Evolutionary conservation across 23 tunicate species (phyloP), one percentile per base, ranked within the genome.

Genomic region (Styela plicata): DNA sequence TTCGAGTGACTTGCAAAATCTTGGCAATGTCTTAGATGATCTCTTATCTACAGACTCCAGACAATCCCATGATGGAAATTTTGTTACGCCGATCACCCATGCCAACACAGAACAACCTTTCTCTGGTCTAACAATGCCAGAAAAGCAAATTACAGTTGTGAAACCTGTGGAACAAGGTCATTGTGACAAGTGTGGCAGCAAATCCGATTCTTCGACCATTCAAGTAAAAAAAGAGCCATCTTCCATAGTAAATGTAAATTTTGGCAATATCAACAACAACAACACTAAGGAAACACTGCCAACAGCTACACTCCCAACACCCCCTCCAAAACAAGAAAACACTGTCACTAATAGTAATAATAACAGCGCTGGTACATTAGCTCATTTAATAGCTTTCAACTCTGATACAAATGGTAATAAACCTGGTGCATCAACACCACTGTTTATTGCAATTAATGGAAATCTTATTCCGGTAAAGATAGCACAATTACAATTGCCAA

Each of bases 321-420:
- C 7, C 57, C 24, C 17, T 20, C 70, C 70, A 66, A 33, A 71
- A 71, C 77, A 71, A 71, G 57, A 44, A 44, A 44, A 44, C 57
- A 44, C 57, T 5, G 57, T 44, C 13, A 44, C 7, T 44, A 44
- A 44, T 13, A 44, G 13, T 44, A n/a, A n/a, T n/a, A n/a, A n/a
- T n/a, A 68, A 68, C n/a, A 23, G 31, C n/a, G 20, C 26, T 23
- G 81, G 81, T 26, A 89, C 87, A 19, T 28, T 92, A 70, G 97
- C 97, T 0, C 97, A 92, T 33, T 80, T 92, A 25, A 74, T 92
- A 7, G 85, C 97, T 32, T 33, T 92, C n/a, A 92, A 92, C 75
- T 31, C 87, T 1, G 35, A 35, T 16, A 19, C 81, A 20, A 65
- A 36, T 33, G 31, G 52, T 61, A 63, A 29, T 20, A 34, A 68